Conservation (phyloP, 2,888 invertebrate species). For the Apodemia hepburni region DNA sequence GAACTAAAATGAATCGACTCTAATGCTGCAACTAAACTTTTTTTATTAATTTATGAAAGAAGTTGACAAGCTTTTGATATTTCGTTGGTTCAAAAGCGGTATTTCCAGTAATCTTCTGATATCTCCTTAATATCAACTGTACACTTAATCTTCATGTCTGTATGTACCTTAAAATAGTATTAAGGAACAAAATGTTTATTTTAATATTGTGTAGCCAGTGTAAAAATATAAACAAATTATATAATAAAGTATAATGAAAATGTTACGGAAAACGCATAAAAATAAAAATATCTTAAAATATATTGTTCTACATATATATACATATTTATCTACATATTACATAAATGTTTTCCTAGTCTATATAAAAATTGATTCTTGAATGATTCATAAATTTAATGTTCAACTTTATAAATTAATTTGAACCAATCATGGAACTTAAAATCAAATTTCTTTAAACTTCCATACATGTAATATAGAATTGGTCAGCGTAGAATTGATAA, state of each 20-base stretch:
- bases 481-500: too few species aligned
- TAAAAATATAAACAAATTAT: conserved; percentile 8
- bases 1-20: too few species aligned
- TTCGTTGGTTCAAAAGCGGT: too few species aligned
- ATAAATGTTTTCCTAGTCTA: neutral
- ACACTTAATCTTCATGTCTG: neutral
- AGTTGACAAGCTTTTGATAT: too few species aligned
- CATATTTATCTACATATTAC: neutral
- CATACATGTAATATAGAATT: too few species aligned
- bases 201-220: conserved; percentile 9
- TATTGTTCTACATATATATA: neutral
- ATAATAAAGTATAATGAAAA: neutral
- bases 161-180: neutral
- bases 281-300: neutral
- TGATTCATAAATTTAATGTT: neutral
- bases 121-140: neutral
- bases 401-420: neutral
- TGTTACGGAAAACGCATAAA: neutral
- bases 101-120: neutral
- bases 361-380: neutral
- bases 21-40: too few species aligned
- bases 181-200: neutral
- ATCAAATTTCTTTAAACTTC: too few species aligned
- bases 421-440: neutral
- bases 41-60: too few species aligned